Conservation (phyloP, 2,797 vertebrate species). For the Antennarius maculatus region DNA sequence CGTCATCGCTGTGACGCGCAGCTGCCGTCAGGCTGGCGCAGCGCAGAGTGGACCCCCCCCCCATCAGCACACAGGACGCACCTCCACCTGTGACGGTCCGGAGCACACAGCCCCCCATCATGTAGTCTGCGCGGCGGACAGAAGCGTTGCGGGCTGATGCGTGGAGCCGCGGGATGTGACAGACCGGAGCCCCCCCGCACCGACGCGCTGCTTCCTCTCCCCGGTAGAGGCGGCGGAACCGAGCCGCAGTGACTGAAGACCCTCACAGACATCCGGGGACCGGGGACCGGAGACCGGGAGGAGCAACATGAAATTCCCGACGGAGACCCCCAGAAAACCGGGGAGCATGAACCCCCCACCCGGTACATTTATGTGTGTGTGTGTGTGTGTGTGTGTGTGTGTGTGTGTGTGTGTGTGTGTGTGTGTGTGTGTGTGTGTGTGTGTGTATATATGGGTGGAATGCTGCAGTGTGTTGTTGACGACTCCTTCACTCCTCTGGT, state of each 20-base stretch:
- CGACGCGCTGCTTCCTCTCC: constrained; percentile 50
- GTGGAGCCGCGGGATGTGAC: constrained; percentile 40
- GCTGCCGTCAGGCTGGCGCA: too few relatives aligned
- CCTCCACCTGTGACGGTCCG: too few relatives aligned
- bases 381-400: background rate
- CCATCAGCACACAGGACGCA: too few relatives aligned
- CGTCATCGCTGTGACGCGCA: too few relatives aligned
- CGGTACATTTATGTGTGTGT: constrained; percentile 54
- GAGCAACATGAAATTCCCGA: constrained; percentile 81
- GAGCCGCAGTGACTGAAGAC: background rate
- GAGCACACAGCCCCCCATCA: too few relatives aligned
- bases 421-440: background rate
- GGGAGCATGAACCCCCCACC: constrained; percentile 74
- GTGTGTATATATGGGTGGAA: background rate
- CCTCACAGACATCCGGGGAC: background rate
- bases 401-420: too few relatives aligned
- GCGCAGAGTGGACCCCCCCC: too few relatives aligned
- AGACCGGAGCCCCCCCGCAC: constrained; percentile 43
- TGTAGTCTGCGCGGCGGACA: too few relatives aligned
- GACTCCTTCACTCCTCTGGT: background rate
- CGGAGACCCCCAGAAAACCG: constrained; percentile 79
- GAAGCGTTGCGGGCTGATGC: constrained; percentile 50
- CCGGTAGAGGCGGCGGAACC: constrained; percentile 52
- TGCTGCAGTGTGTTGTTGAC: background rate
- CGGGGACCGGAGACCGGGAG: constrained; percentile 5